A percentile compares a stretch with the other conserved stretches of the same genome.
Conservation (phyloP, 2,888 invertebrate genomes). For the Ormyrus pomaceus region DNA sequence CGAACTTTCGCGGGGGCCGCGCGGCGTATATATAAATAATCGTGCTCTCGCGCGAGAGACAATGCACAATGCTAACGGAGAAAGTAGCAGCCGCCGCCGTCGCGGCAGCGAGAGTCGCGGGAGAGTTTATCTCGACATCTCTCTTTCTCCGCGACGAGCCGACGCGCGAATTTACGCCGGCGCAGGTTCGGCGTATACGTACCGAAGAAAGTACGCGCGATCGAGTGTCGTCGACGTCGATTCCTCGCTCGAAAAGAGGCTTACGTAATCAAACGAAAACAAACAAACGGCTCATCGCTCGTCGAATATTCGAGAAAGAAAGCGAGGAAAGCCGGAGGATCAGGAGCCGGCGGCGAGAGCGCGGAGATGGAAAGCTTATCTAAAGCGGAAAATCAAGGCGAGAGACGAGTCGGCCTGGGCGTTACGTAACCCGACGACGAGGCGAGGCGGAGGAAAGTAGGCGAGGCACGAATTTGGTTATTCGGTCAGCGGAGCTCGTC, state of each 20-base stretch:
- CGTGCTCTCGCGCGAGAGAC: slow-evolving; percentile 52
- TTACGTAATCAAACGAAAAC: not conserved
- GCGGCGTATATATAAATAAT: slow-evolving; percentile 46
- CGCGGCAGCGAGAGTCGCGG: slow-evolving; percentile 59
- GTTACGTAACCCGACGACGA: slow-evolving; percentile 1
- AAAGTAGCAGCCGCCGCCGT: slow-evolving; percentile 58
- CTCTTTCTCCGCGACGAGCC: slow-evolving; percentile 30
- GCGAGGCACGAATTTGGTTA: slow-evolving; percentile 73
- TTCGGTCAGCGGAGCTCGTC: slow-evolving; percentile 71
- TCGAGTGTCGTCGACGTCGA: not conserved
- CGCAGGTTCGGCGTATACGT: not conserved
- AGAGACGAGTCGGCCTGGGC: not conserved
- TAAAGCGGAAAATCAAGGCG: slow-evolving; percentile 48
- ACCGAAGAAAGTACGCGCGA: not conserved
- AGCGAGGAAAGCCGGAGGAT: too few species aligned
- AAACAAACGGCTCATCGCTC: too few species aligned
- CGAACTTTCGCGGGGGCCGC: slow-evolving; percentile 34
- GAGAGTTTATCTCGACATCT: slow-evolving; percentile 47
- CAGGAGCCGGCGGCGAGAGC: not conserved
- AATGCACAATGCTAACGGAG: slow-evolving; percentile 64
- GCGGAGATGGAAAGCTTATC: slow-evolving; percentile 43
- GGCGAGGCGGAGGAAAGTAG: slow-evolving; percentile 65
- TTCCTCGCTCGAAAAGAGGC: too few species aligned
- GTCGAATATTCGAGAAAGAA: too few species aligned
- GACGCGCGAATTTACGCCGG: slow-evolving; percentile 13